Evolutionary conservation across 2,888 invertebrate genomes (phyloP).

Genomic region (Heliconius charithonia): DNA sequence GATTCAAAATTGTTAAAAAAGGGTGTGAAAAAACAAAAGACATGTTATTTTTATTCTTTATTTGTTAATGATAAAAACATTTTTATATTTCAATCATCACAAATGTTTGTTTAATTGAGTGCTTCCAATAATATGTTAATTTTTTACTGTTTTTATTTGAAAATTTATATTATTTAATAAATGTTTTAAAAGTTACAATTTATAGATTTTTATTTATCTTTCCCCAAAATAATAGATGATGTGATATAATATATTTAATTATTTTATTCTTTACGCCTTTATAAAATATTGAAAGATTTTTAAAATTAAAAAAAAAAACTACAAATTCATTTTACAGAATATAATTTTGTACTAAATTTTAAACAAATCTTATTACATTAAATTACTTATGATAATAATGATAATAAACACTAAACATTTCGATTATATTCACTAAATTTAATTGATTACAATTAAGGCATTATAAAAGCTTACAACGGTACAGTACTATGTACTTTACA

Average conservation of each 20-base stretch:
- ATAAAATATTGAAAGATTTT: neutral
- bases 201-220: neutral
- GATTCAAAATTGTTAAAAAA: neutral
- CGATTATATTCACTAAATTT: neutral
- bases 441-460: neutral
- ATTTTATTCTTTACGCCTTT: neutral
- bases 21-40: neutral
- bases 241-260: neutral
- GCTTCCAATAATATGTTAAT: slow-evolving; percentile 40
- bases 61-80: slow-evolving; percentile 19
- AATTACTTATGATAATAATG: neutral
- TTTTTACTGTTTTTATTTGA: slow-evolving; percentile 41
- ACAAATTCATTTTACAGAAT: neutral
- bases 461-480: neutral
- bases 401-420: neutral
- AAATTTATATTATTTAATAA: slow-evolving; percentile 39
- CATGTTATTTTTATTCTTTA: slow-evolving; percentile 4
- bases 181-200: slow-evolving; percentile 29
- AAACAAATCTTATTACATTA: neutral
- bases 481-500: slow-evolving; percentile 1
- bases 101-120: slow-evolving; percentile 30
- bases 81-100: slow-evolving; percentile 13
- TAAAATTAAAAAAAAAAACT: neutral
- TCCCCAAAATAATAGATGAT: neutral
- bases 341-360: neutral